phyloP scores from a whole-genome alignment of 2,113 vertebrate genomes.

The Thomomys bottae region DNA sequence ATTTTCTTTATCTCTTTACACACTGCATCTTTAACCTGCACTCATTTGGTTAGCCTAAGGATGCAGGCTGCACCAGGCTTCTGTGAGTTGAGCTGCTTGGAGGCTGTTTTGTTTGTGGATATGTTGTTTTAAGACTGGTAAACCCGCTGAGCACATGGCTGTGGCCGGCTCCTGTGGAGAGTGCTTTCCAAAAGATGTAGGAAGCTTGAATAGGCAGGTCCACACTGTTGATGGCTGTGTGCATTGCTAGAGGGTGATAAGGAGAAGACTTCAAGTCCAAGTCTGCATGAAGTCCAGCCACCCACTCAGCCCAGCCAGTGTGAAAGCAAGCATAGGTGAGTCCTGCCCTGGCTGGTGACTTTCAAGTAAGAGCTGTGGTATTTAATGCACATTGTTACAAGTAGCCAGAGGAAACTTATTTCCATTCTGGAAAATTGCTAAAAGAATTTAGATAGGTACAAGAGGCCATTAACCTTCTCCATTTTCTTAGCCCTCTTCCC shows the following conservation, averaged over 20 bases:
- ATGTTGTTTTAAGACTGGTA: background rate
- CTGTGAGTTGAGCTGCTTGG: background rate
- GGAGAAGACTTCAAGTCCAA: background rate
- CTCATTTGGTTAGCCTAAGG: background rate
- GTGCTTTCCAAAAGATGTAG: background rate
- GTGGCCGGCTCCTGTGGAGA: background rate
- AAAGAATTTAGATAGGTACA: background rate
- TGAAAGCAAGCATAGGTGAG: background rate
- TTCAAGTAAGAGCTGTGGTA: background rate
- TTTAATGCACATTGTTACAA: background rate
- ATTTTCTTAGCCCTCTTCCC: background rate
- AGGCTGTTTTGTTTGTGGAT: background rate
- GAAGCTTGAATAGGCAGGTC: background rate
- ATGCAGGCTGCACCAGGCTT: background rate
- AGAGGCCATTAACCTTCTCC: slow-evolving; percentile 42
- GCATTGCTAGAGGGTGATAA: too few species aligned
- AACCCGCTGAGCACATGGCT: background rate
- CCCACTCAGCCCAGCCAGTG: background rate
- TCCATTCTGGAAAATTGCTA: background rate
- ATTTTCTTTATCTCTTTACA: background rate
- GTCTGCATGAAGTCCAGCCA: background rate
- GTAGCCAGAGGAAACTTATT: background rate
- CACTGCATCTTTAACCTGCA: background rate
- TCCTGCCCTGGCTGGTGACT: background rate
- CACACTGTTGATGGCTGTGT: background rate